Percentiles rank a stretch among this genome's conserved stretches.
phyloP scores from a whole-genome alignment of 2,113 vertebrate genomes.

The Mystacornis crossleyi region DNA sequence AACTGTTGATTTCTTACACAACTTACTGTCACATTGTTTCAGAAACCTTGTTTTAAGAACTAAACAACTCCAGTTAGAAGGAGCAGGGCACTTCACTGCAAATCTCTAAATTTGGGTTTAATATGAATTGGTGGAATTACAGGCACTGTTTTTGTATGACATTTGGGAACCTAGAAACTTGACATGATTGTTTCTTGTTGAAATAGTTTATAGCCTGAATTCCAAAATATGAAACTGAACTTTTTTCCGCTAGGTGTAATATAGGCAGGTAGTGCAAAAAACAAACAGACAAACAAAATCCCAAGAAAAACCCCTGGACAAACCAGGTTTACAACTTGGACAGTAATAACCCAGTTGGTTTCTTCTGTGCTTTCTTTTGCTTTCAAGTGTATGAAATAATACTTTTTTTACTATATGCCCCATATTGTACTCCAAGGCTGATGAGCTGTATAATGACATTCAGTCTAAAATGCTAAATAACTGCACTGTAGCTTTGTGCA shows the following conservation, averaged over 20 bases:
- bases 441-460: background rate
- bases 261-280: rapidly evolving
- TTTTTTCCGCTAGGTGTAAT: background rate
- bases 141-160: background rate
- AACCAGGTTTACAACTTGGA: background rate
- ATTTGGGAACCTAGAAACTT: background rate
- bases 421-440: background rate
- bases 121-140: background rate
- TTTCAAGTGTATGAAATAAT: background rate
- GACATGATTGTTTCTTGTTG: background rate
- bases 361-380: background rate
- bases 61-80: background rate
- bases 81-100: background rate
- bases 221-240: background rate
- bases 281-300: background rate
- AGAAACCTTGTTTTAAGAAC: background rate
- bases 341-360: rapidly evolving
- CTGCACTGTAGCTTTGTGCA: background rate
- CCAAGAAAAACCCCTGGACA: background rate
- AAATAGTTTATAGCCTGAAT: background rate
- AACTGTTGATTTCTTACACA: background rate
- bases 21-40: rapidly evolving
- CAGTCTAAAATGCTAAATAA: background rate
- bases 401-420: background rate
- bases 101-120: background rate